A percentile compares a stretch with the other conserved stretches of the same genome.
phyloP scores from a whole-genome alignment of 1,140 invertebrate genomes.

The Adelges cooleyi region DNA sequence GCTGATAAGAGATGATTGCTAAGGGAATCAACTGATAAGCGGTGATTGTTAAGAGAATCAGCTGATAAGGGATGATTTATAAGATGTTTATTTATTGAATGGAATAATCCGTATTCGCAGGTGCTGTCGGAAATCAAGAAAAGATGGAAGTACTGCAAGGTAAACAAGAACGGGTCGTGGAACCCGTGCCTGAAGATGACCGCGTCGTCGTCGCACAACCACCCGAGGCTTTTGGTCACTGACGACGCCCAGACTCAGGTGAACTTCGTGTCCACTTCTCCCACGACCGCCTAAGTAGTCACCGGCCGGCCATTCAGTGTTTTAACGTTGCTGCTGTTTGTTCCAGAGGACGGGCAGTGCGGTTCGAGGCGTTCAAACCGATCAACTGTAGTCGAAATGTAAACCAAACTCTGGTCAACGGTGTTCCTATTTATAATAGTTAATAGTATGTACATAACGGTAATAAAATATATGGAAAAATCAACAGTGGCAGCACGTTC shows the following conservation, averaged over 20 bases:
- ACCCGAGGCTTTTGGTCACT: conserved; percentile 11
- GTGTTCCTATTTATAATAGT: no score
- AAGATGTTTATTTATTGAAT: no score
- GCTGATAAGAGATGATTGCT: no score
- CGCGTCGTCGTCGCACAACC: conserved; percentile 49
- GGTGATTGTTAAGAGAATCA: no score
- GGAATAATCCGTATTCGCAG: no score
- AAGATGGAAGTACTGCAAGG: conserved; percentile 57
- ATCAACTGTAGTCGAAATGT: neutral
- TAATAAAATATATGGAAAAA: neutral
- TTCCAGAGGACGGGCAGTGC: conserved; percentile 12
- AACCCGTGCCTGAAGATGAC: conserved; percentile 63
- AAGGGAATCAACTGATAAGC: no score
- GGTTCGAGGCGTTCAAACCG: neutral
- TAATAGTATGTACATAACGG: no score
- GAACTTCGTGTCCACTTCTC: neutral
- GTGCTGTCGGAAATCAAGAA: conserved; percentile 64
- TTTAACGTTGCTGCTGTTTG: conserved; percentile 21
- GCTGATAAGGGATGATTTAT: no score
- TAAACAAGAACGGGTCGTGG: conserved; percentile 53
- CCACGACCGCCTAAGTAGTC: neutral
- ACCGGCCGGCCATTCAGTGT: neutral
- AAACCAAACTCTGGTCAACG: no score
- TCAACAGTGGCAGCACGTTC: neutral
- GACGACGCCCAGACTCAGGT: conserved; percentile 3